Base-by-base conservation (phyloP, 2,113 vertebrate species). In the Cebus imitator region DNA sequence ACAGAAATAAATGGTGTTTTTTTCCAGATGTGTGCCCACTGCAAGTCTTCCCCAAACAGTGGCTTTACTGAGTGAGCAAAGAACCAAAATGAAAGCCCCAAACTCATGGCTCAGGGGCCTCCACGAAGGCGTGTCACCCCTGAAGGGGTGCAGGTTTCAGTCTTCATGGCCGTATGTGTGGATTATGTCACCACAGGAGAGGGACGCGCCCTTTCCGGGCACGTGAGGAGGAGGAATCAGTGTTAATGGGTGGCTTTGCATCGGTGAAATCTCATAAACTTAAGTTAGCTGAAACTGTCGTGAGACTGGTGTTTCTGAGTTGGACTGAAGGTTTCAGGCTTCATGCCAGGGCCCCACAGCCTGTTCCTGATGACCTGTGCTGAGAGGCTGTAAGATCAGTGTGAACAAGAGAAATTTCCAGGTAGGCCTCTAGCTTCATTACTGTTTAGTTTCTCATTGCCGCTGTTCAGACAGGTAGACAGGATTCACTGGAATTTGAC, bases 11-110 rank as follows among this genome's bases (percentile, higher is more conserved):
- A 84, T 40, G 68, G 17, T 30, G 32, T 68, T 50, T 82, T 30
- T 30, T 14, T 2, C 87, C 35, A 83, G 48, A 88, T 91, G 93
- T 95, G 81, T 97, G 95, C 70, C 96, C 32, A 72, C 52, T 83
- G 13, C 50, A 87, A 45, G 52, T 94, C 85, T 97, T 87, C 83
- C 88, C 55, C 3, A 93, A 96, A 55, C 21, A 89, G 79, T 70
- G 37, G 43, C 91, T 96, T 95, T 73, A 50, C 43, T 57, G 48
- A 91, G 27, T 76, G 66, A 68, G 72, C 27, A 43, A 30, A 79
- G 40, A 90, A 25, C 68, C 81, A 4, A 66, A 79, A 9, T 30
- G 20, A 40, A 64, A 58, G 8, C 55, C 50, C 89, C 21, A 50
- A 79, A 43, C 14, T 23, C 21, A 3, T 48, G 4, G 0, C 32